Conservation (phyloP, 2,797 vertebrate genomes). For the Capromys pilorides region DNA sequence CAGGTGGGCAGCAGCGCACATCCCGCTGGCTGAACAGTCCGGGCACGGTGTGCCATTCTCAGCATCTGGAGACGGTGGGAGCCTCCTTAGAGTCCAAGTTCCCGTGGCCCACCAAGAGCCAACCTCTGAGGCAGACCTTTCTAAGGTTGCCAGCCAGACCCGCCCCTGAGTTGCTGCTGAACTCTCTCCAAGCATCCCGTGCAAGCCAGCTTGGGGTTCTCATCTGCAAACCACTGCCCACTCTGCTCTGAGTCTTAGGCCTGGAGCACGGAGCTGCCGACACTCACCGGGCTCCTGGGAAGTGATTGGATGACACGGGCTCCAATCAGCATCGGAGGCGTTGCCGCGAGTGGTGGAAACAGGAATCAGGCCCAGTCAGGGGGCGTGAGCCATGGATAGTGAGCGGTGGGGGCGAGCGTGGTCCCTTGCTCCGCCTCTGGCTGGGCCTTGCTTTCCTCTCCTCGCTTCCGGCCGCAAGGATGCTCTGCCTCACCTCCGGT, state of each 20-base stretch:
- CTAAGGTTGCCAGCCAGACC: not conserved
- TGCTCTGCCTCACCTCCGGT: not conserved
- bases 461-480: not conserved
- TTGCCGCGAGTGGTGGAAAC: not conserved
- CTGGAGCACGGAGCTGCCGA: too few species aligned
- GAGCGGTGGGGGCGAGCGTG: not conserved
- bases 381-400: not conserved
- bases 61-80: not conserved
- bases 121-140: not conserved
- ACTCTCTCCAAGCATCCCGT: not conserved
- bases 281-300: not conserved
- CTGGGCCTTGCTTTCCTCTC: too few species aligned
- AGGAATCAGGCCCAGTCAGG: not conserved
- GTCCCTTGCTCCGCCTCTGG: not conserved
- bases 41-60: not conserved
- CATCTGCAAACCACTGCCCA: too few species aligned
- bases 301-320: not conserved
- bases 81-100: not conserved
- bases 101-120: not conserved
- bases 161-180: not conserved
- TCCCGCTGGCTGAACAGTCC: not conserved
- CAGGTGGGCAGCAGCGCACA: not conserved
- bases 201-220: not conserved
- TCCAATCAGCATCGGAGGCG: not conserved
- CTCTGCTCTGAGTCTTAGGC: rapidly evolving